These are phyloP conservation scores for Calephelis virginiensis DNA, from an alignment of 1,140 invertebrate species.

Conservation along the genomic window DNA sequence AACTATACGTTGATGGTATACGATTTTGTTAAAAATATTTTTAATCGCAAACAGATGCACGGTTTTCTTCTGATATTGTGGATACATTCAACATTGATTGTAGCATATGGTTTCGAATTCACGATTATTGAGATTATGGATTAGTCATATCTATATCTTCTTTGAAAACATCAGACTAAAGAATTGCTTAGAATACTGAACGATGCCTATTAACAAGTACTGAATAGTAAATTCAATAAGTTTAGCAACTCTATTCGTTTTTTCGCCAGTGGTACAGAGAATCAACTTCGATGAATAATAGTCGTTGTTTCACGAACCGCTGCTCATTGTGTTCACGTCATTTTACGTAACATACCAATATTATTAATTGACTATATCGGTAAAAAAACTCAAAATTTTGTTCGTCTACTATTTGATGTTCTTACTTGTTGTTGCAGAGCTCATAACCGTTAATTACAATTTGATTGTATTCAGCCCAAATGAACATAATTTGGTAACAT, in stretches of 20 bases:
- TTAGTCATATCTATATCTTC: constrained; percentile 18
- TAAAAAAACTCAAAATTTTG: background rate
- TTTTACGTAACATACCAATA: constrained; percentile 54
- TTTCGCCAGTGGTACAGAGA: constrained; percentile 22
- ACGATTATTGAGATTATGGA: constrained; percentile 10
- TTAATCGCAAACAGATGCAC: too few species aligned
- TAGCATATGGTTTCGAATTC: constrained; percentile 16
- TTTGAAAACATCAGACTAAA: background rate
- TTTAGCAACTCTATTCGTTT: constrained; percentile 26
- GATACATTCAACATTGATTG: constrained; percentile 25
- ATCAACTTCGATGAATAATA: constrained; percentile 42
- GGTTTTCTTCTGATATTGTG: too few species aligned
- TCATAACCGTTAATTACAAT: background rate
- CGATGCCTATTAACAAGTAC: constrained; percentile 13
- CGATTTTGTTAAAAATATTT: too few species aligned
- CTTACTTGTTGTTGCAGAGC: background rate
- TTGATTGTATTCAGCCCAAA: background rate
- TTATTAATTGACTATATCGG: constrained; percentile 19
- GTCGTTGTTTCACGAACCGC: constrained; percentile 51
- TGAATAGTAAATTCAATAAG: background rate
- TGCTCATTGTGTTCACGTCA: constrained; percentile 45
- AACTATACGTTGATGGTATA: too few species aligned
- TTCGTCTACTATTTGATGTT: background rate
- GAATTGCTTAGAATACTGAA: background rate
- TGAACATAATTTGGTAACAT: background rate